Evolutionary conservation across 1,140 invertebrate genomes (phyloP).

Genomic region (Telenomus remus): DNA sequence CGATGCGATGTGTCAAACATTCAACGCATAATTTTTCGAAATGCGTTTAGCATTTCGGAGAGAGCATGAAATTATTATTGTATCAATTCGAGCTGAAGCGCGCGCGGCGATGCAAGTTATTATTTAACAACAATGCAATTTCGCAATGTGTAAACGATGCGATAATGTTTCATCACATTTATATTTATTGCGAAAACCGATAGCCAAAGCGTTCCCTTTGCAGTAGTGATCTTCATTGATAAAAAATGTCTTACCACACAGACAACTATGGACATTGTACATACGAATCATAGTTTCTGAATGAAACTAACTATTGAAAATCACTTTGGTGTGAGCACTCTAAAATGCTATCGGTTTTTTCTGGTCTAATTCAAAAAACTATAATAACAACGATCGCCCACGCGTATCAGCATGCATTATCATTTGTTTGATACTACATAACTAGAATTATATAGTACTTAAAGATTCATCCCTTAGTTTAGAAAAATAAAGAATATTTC

Average conservation of each 20-base stretch:
- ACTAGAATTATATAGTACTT: neutral
- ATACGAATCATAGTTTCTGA: neutral
- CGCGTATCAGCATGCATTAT: too few relatives aligned
- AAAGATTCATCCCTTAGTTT: neutral
- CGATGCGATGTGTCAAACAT: too few relatives aligned
- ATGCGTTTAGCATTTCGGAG: too few relatives aligned
- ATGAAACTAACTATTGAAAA: neutral
- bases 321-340: neutral
- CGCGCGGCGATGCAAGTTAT: too few relatives aligned
- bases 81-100: neutral
- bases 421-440: too few relatives aligned
- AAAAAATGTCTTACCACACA: too few relatives aligned
- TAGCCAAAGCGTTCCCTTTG: too few relatives aligned
- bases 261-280: neutral
- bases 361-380: too few relatives aligned
- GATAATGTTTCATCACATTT: neutral
- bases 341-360: neutral
- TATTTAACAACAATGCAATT: neutral
- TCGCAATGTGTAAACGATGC: neutral
- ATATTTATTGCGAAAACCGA: neutral
- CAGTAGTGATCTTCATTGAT: too few relatives aligned
- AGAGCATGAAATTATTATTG: neutral
- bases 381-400: too few relatives aligned
- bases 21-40: too few relatives aligned
- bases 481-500: conserved; percentile 6